Base-by-base conservation (phyloP, 1,140 invertebrate genomes). In the Schlechtendalia chinensis region DNA sequence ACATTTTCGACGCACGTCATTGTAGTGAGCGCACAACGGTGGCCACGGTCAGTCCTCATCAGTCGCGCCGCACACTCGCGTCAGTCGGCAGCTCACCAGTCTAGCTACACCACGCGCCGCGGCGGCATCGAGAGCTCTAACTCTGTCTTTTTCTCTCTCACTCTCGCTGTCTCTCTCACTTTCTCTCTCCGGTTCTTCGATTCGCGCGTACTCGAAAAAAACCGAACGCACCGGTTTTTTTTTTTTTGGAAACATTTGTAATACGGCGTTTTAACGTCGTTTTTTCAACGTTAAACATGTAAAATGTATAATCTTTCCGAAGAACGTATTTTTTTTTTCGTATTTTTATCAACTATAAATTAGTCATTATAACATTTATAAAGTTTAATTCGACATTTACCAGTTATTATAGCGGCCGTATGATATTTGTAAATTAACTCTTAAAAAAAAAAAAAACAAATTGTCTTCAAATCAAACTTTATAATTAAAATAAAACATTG, bases 51-150 rank as follows among this genome's bases (percentile, higher is more conserved):
- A 72, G 50, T 72, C 47, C 69, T 72, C 50, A 69, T 69, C 67
- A 69, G 69, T 72, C 47, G 32, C 32, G 32, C 32, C 8, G 8
- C 32, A 4, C 3, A 39, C 32, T 39, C 32, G 32, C 32, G 69
- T 72, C 69, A 72, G 69, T 72, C 69, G 69, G 69, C 69, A 72
- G 47, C 69, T 24, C 53, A 24, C 69, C 47, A 72, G 69, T 24
- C 69, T 54, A 47, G 17, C 69, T 53, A 54, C 69, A 24, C 19
- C 47, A 72, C 69, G 69, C 16, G 24, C 45, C 65, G 65, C 16
- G 65, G 65, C 16, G 65, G 3, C 27, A 10, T 65, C 29, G 10
- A 5, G n/a, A n/a, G 3, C 39, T 24, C 39, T 69, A 39, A 22
- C 39, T 17, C 39, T 69, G 11, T n/a, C 29, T 65, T 29, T 65